Evolutionary conservation across 1,140 invertebrate species (phyloP).

Genomic region (Grapholita molesta): DNA sequence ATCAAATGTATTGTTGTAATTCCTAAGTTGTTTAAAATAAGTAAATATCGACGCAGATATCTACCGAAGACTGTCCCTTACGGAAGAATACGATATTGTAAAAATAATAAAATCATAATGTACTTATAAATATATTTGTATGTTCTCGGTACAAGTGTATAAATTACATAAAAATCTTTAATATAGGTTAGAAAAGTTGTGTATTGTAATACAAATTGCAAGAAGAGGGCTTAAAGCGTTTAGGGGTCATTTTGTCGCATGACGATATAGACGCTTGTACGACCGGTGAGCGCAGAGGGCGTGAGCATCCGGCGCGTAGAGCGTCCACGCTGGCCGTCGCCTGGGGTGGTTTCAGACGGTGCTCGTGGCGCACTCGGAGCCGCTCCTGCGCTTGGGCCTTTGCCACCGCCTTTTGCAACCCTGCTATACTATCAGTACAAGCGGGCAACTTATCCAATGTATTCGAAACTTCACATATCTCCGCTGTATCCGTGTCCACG

Average conservation of each 20-base stretch:
- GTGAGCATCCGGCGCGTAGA: slow-evolving; percentile 37
- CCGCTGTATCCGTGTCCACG: slow-evolving; percentile 62
- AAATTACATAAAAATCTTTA: neutral
- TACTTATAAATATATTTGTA: too few species aligned
- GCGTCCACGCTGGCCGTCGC: slow-evolving; percentile 44
- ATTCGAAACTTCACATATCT: slow-evolving; percentile 60
- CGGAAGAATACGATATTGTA: too few species aligned
- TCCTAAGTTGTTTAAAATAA: too few species aligned
- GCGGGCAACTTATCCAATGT: slow-evolving; percentile 55
- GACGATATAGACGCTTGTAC: neutral
- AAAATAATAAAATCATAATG: too few species aligned
- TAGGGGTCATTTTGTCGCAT: neutral
- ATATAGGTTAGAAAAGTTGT: neutral
- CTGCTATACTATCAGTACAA: slow-evolving; percentile 56
- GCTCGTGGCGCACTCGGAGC: slow-evolving; percentile 41
- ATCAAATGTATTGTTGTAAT: too few species aligned
- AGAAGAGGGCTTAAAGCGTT: neutral
- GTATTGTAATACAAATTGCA: neutral
- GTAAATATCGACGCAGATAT: too few species aligned
- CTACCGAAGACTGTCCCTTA: too few species aligned
- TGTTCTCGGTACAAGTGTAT: neutral
- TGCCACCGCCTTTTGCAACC: slow-evolving; percentile 47
- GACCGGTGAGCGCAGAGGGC: slow-evolving; percentile 30
- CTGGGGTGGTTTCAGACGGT: slow-evolving; percentile 33
- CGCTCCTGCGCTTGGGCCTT: slow-evolving; percentile 47